These are phyloP conservation scores for Halichoeres trimaculatus DNA, from an alignment of 2,113 vertebrate genomes.

Conservation along the genomic window DNA sequence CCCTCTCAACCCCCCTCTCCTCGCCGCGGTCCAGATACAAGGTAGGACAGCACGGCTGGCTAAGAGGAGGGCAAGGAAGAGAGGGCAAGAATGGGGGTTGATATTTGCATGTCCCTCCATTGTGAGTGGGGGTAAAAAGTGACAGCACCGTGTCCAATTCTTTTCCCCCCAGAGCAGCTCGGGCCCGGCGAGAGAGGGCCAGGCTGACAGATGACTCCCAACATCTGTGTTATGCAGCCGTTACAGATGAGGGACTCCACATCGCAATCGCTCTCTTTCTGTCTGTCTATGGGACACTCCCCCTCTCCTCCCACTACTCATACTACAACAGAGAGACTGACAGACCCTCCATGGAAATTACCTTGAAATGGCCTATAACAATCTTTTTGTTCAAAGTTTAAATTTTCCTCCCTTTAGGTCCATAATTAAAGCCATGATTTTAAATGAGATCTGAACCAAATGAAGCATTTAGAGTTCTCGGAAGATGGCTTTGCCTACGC, in stretches of 20 bases:
- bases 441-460: constrained; percentile 53
- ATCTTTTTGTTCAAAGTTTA: constrained; percentile 72
- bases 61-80: constrained; percentile 74
- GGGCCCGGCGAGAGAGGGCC: constrained; percentile 94
- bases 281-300: constrained; percentile 75
- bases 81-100: constrained; percentile 65
- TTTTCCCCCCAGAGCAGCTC: constrained; percentile 96
- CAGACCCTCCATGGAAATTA: constrained; percentile 80
- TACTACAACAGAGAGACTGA: constrained; percentile 64
- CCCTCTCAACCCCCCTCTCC: constrained; percentile 73
- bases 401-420: constrained; percentile 58
- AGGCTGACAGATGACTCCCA: constrained; percentile 99
- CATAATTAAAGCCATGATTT: constrained; percentile 69
- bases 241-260: constrained; percentile 94
- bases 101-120: constrained; percentile 98
- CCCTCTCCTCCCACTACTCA: constrained; percentile 74
- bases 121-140: constrained; percentile 96
- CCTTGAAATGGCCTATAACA: constrained; percentile 77
- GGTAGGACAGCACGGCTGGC: constrained; percentile 91
- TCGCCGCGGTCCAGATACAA: constrained; percentile 87
- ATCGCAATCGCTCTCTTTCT: constrained; percentile 85
- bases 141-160: constrained; percentile 99
- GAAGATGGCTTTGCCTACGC: constrained; percentile 7
- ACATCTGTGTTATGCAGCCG: constrained; percentile 99
- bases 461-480: constrained; percentile 28